These are phyloP conservation scores for Camponotus pennsylvanicus DNA, from an alignment of 1,140 invertebrate genomes.

Conservation along the genomic window DNA sequence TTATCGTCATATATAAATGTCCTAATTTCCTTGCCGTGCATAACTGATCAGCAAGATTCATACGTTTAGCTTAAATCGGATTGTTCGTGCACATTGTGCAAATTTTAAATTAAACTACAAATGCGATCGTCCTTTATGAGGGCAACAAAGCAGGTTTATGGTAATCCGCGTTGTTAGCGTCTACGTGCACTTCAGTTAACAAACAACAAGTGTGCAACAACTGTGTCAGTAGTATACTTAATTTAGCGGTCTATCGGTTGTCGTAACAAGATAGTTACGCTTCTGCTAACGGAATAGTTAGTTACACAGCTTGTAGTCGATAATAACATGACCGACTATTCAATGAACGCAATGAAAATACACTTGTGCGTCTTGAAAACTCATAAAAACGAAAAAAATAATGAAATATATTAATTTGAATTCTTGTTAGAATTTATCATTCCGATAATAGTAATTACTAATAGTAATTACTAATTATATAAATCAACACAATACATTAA, in stretches of 20 bases:
- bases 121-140: conserved; percentile 28
- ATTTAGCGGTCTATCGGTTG: conserved; percentile 66
- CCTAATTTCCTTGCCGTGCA: conserved; percentile 2
- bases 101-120: conserved; percentile 51
- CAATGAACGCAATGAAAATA: conserved; percentile 26
- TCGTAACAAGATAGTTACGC: conserved; percentile 67
- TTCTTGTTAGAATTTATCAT: background rate
- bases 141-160: conserved; percentile 50
- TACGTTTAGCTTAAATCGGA: conserved; percentile 12
- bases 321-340: conserved; percentile 30
- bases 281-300: conserved; percentile 49
- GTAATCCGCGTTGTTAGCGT: conserved; percentile 46
- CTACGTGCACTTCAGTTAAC: conserved; percentile 64
- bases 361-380: background rate
- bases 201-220: conserved; percentile 69
- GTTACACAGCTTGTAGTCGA: conserved; percentile 33
- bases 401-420: background rate
- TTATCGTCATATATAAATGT: background rate
- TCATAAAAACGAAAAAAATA: background rate
- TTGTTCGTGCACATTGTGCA: conserved; percentile 17
- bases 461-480: background rate
- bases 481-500: background rate
- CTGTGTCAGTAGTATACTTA: conserved; percentile 54
- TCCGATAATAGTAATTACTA: background rate
- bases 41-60: background rate